Conservation (phyloP, 2,888 invertebrate species). For the Baronia brevicornis region DNA sequence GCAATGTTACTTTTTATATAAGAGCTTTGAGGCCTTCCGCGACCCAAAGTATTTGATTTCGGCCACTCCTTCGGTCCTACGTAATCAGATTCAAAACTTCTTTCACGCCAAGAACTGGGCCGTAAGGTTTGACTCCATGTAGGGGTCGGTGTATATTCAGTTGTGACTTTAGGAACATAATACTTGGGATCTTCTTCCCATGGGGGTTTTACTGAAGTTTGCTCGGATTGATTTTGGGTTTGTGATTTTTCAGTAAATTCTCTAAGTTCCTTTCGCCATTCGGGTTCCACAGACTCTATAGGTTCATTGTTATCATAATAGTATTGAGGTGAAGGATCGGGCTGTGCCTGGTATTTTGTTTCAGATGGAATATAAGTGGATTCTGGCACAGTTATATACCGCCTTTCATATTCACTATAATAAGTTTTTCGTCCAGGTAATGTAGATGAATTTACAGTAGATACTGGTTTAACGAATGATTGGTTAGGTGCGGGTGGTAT, state of each 20-base stretch:
- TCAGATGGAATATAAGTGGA: conserved; percentile 61
- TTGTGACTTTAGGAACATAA: conserved; percentile 35
- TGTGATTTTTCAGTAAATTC: conserved; percentile 66
- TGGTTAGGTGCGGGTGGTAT: conserved; percentile 68
- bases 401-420: conserved; percentile 67
- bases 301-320: conserved; percentile 65
- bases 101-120: conserved; percentile 62
- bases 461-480: conserved; percentile 56
- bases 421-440: conserved; percentile 62
- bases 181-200: conserved; percentile 59
- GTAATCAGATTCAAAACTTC: conserved; percentile 63
- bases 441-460: conserved; percentile 37
- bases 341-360: conserved; percentile 58
- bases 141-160: conserved; percentile 49
- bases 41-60: conserved; percentile 57
- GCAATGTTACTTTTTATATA: conserved; percentile 40
- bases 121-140: conserved; percentile 68
- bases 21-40: conserved; percentile 58
- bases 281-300: conserved; percentile 51
- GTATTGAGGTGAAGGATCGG: conserved; percentile 62
- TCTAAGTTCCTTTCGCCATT: conserved; percentile 67
- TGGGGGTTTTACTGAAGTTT: conserved; percentile 49
- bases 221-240: conserved; percentile 40
- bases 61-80: conserved; percentile 58
- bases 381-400: conserved; percentile 66